These are phyloP conservation scores for Aldrovandia affinis DNA, from an alignment of 2,797 vertebrate species.

Conservation along the genomic window DNA sequence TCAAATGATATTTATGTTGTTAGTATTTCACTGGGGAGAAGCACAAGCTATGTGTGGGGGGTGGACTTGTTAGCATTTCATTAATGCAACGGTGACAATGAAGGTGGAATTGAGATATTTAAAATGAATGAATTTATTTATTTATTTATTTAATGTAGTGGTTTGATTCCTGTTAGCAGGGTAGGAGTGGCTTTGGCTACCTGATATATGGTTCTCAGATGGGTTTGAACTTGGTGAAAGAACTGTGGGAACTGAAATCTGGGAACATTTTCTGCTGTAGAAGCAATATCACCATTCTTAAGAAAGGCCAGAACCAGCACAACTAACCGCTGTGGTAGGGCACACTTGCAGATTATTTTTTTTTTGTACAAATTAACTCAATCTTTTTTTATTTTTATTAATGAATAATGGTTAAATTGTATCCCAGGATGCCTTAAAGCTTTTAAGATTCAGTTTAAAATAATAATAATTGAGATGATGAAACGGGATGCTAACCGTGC, in stretches of 20 bases:
- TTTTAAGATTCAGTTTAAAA: neutral
- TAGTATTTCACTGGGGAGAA: neutral
- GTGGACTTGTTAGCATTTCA: neutral
- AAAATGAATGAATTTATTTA: slow-evolving; percentile 35
- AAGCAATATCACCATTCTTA: neutral
- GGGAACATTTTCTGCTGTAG: neutral
- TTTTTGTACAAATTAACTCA: neutral
- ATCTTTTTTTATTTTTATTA: neutral
- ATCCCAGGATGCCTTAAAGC: neutral
- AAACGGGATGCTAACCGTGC: neutral
- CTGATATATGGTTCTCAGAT: too few relatives aligned
- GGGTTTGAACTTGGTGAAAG: neutral
- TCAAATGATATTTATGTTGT: neutral
- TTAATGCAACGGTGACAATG: neutral
- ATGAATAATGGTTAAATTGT: neutral
- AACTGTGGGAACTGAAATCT: neutral
- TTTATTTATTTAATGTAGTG: slow-evolving; percentile 43
- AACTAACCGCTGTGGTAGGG: too few relatives aligned
- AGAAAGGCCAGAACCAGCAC: too few relatives aligned
- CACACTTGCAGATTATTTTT: neutral
- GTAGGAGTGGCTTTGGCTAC: neutral
- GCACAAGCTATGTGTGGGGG: slow-evolving; percentile 22
- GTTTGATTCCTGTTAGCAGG: slow-evolving; percentile 11
- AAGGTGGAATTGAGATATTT: slow-evolving; percentile 37
- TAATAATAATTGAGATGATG: neutral